phyloP scores from a whole-genome alignment of 1,140 invertebrate genomes.

The Pogonomyrmex californicus region DNA sequence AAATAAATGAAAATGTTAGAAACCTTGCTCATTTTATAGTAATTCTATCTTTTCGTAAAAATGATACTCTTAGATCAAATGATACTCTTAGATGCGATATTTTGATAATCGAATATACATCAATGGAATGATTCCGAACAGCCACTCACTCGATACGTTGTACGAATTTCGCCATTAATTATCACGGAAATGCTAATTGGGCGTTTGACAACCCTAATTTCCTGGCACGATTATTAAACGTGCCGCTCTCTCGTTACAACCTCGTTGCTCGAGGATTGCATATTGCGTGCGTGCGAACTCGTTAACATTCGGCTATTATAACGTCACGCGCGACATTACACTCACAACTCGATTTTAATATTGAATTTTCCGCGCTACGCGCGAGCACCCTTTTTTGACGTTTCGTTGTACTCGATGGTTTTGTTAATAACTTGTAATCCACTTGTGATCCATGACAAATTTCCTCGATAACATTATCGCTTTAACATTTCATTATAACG shows the following conservation, averaged over 20 bases:
- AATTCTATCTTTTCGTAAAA: not conserved
- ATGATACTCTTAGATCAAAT: constrained; percentile 5
- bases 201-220: constrained; percentile 69
- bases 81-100: constrained; percentile 29
- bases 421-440: constrained; percentile 63
- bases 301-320: constrained; percentile 61
- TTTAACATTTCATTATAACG: constrained; percentile 66
- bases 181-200: constrained; percentile 63
- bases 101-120: constrained; percentile 33
- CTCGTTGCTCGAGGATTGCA: constrained; percentile 25
- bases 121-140: constrained; percentile 45
- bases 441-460: constrained; percentile 62
- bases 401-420: constrained; percentile 51
- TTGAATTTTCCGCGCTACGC: constrained; percentile 18
- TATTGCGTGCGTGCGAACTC: constrained; percentile 53
- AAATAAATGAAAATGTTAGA: not conserved
- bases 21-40: not conserved
- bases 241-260: constrained; percentile 46
- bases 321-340: constrained; percentile 56
- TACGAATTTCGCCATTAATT: constrained; percentile 64
- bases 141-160: constrained; percentile 10
- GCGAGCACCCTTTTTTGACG: constrained; percentile 55
- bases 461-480: constrained; percentile 62
- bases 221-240: constrained; percentile 65
- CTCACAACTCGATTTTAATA: constrained; percentile 63